phyloP scores from a whole-genome alignment of 1,140 invertebrate genomes.

The Oryctes rhinoceros region DNA sequence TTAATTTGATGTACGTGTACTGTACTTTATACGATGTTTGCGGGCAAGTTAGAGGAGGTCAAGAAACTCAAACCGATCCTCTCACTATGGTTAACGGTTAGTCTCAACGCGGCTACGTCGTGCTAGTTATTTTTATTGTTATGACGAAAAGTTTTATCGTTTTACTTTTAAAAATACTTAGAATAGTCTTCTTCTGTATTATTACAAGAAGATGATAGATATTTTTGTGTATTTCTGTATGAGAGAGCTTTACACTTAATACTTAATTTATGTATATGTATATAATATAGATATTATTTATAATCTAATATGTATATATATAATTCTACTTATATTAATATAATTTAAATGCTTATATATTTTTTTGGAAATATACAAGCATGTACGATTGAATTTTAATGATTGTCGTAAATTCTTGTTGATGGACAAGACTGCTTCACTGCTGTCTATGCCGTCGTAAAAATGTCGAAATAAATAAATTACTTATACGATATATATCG shows the following conservation, averaged over 20 bases:
- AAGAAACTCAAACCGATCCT: slow-evolving; percentile 47
- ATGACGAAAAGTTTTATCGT: background rate
- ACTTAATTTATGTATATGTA: background rate
- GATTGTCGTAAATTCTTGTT: slow-evolving; percentile 61
- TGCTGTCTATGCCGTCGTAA: slow-evolving; percentile 57
- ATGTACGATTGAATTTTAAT: slow-evolving; percentile 45
- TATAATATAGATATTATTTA: slow-evolving; percentile 16
- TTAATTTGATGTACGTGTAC: background rate
- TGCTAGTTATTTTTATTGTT: slow-evolving; percentile 2
- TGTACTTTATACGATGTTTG: slow-evolving; percentile 15
- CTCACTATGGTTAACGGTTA: background rate
- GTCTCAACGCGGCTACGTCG: background rate
- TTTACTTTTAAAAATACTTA: background rate
- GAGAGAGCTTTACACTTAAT: background rate
- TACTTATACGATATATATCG: slow-evolving; percentile 2
- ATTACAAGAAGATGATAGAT: background rate
- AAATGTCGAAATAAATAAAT: slow-evolving; percentile 56
- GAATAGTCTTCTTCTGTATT: too few relatives aligned
- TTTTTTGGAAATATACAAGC: slow-evolving; percentile 23
- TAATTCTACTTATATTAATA: slow-evolving; percentile 4
- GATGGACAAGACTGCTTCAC: slow-evolving; percentile 57
- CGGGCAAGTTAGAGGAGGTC: slow-evolving; percentile 46
- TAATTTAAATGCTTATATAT: slow-evolving; percentile 45
- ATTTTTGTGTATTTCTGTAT: background rate
- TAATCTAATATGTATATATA: slow-evolving; percentile 24